Evolutionary conservation across 2,113 vertebrate species (phyloP), one percentile per base, ranked within the genome.

Genomic region (Boleophthalmus pectinirostris): DNA sequence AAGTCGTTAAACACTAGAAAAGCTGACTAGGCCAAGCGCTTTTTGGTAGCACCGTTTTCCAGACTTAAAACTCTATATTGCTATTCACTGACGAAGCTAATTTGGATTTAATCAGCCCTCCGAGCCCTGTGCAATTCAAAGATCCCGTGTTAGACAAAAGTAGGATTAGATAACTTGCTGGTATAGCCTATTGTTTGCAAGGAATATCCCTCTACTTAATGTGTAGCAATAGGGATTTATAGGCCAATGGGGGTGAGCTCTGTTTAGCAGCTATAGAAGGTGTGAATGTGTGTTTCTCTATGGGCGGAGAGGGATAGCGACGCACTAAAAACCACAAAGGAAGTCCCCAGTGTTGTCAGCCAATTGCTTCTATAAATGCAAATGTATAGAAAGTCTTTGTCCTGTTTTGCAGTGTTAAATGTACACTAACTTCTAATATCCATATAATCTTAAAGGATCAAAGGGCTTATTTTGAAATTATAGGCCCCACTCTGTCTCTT

Each of bases 41-140:
- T 70, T 70, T 65, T 66, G 57, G 35, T 33, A 3, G 11, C 51
- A 18, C 10, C 9, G 73, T 75, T 70, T 57, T 20, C 53, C n/a
- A 24, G 73, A 63, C 70, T 61, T 33, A 33, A 74, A 65, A 67
- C 49, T n/a, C 15, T 21, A 21, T 72, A 72, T 53, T 72, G 57
- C 63, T 58, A 53, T 69, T 58, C 65, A 53, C 18, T 14, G 43
- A 60, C 67, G 58, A 57, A 15, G 38, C 35, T 33, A 45, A 72
- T 53, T 58, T 65, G 56, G 8, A 78, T 82, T 80, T 80, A 82
- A 86, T 80, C 72, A 82, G 56, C 66, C 70, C 69, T n/a, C 23
- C 67, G 72, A 83, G 80, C 15, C 29, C 61, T 33, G 43, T 54
- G 23, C 12, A 7, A 35, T 21, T 43, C 61, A 64, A 38, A 38